Percentiles rank a stretch among this genome's conserved stretches.
These are phyloP conservation scores for Elaeidobius kamerunicus DNA, from an alignment of 2,888 invertebrate species.

Conservation along the genomic window DNA sequence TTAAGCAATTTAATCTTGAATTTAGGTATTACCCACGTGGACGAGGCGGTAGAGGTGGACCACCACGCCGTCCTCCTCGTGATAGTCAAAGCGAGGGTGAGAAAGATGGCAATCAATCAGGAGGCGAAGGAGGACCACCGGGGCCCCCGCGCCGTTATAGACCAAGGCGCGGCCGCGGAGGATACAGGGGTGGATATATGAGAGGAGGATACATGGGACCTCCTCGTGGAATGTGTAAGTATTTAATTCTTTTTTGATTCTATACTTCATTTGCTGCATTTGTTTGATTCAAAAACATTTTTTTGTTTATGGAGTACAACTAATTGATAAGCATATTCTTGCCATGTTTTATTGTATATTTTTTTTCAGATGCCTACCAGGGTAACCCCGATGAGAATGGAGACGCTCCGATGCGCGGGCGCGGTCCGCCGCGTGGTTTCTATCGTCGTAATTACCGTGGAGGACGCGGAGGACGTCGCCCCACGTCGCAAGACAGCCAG, in stretches of 20 bases:
- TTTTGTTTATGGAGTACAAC: too few relatives aligned
- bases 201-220: constrained; percentile 29
- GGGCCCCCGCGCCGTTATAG: constrained; percentile 52
- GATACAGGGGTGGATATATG: constrained; percentile 23
- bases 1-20: not conserved
- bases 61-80: constrained; percentile 38
- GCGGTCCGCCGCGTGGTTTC: constrained; percentile 59
- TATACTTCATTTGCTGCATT: too few relatives aligned
- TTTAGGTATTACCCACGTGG: constrained; percentile 52
- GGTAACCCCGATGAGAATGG: constrained; percentile 46
- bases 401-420: constrained; percentile 50
- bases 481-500: constrained; percentile 55
- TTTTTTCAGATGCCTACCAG: constrained; percentile 21
- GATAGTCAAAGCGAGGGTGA: constrained; percentile 41
- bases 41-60: constrained; percentile 55
- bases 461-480: constrained; percentile 53
- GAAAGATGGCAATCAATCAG: constrained; percentile 46
- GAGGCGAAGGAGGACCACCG: constrained; percentile 49
- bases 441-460: constrained; percentile 72
- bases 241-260: too few relatives aligned
- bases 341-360: not conserved
- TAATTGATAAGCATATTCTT: not conserved
- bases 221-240: constrained; percentile 31
- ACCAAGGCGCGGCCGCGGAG: constrained; percentile 43
- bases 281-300: too few relatives aligned